Conservation (phyloP, 2,113 vertebrate genomes). For the Nipponia nippon region DNA sequence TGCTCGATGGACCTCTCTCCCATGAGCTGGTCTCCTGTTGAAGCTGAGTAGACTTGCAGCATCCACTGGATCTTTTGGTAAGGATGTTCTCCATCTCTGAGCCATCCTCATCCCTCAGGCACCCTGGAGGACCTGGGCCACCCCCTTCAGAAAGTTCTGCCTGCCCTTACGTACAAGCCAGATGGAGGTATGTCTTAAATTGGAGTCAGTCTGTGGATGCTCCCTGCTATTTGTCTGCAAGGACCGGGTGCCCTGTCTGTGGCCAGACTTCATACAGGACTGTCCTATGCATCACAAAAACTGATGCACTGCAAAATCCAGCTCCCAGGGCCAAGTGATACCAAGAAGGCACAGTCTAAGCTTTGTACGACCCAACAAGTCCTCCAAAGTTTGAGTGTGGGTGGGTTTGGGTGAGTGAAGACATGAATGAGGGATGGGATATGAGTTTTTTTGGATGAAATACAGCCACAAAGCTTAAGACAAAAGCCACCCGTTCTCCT, state of each 20-base stretch:
- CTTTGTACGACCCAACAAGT: background rate
- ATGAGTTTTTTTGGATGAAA: background rate
- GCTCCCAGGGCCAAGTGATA: background rate
- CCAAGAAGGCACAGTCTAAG: background rate
- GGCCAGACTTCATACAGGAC: background rate
- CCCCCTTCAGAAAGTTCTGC: background rate
- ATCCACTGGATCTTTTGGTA: background rate
- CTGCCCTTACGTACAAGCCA: background rate
- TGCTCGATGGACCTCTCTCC: background rate
- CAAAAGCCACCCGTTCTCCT: background rate
- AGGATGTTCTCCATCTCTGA: background rate
- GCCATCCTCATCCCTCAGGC: background rate
- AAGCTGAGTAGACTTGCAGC: background rate
- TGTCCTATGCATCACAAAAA: background rate
- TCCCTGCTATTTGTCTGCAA: background rate
- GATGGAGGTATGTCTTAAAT: background rate
- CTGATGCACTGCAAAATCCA: background rate
- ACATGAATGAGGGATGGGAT: background rate
- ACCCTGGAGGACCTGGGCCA: background rate
- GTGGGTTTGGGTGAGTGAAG: background rate
- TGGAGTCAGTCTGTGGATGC: background rate
- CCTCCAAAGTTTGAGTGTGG: background rate
- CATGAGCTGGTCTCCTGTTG: background rate
- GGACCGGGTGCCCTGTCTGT: accelerated
- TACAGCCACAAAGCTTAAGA: background rate